Base-by-base conservation (phyloP, 2,888 invertebrate species). In the Agrochola litura region DNA sequence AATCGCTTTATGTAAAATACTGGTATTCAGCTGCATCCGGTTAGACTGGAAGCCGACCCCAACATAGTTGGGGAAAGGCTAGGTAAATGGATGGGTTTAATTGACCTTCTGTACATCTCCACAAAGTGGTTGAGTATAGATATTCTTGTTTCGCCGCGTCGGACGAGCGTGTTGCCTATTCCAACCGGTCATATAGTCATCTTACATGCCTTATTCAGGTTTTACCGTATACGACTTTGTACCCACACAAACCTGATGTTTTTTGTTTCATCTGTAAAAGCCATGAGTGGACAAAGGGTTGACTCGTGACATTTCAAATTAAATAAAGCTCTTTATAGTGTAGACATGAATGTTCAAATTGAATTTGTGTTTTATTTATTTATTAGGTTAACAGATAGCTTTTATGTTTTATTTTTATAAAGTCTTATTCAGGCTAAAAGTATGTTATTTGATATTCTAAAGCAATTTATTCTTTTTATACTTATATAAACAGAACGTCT, bases 171-270 rank as follows among this genome's bases (percentile, higher is more conserved):
- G 77, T 72, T 43, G 19, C 70, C 63, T 67, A 60, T 76, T 66
- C 30, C 30, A 64, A 71, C 41, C 54, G 25, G 60, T 22, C 22
- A 69, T 72, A 56, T 63, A 84, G 75, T 58, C 74, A 77, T 68
- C 58, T 72, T 73, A 49, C 67, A 69, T 75, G 69, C 76, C 80
- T 84, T 73, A 73, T 84, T 76, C 82, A 84, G 75, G 46, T 72
- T 72, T 60, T 58, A 58, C 61, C 25, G 30, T 68, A 49, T 61
- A 46, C 2, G 30, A 30, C 14, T 75, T 76, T 84, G 67, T 79
- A 54, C 37, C 37, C 46, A 76, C 41, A 71, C 46, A 76, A 54
- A 64, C 43, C n/a, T 73, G 25, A 49, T 64, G 56, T 58, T 72
- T 37, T 80, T 82, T 69, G 49, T 72, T 83, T 58, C 22, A 78